Base-by-base conservation (phyloP, 2,113 vertebrate genomes). In the Chaetops frenatus region DNA sequence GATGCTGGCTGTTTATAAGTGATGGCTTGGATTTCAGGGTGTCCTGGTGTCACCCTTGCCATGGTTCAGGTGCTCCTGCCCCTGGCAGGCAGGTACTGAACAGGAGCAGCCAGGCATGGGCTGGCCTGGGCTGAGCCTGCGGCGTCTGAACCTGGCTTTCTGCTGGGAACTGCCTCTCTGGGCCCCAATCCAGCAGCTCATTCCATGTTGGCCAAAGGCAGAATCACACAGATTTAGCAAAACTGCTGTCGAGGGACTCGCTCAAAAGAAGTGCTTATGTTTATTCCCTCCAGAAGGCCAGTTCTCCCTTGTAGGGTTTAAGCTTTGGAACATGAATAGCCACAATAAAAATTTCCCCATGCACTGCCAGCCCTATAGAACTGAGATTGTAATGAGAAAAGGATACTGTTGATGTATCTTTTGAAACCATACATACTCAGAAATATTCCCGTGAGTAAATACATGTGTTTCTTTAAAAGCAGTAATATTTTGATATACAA, bases 381-480 rank as follows among this genome's bases (percentile, higher is more conserved):
- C 40, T 50, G n/a, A 70, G 81, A 45, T 15, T 33, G n/a, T 47
- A 57, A 40, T 66, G 47, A 79, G 45, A 16, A 88, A 71, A 51
- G 29, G 20, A 28, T 38, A 4, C 42, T 0, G 9, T 44, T 57
- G 71, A 25, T 5, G 0, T 0, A 28, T 70, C 67, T 93, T 84
- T 84, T 88, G 54, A 67, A 96, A 96, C 89, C 9, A 35, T 74
- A 40, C 2, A 0, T 78, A 17, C 65, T 73, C 42, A 25, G 72
- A 87, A 89, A 72, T 69, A 57, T 56, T 88, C 74, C 72, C 93
- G 88, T 85, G 87, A 67, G 71, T 27, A 87, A 92, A 92, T 89
- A 60, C 27, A 45, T 8, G 3, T 40, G 66, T 87, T 92, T 79
- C 27, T 93, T 96, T 90, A 94, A 97, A 97, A 94, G 85, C 89